Conservation (phyloP, 2,797 vertebrate species). For the Tadarida brasiliensis region DNA sequence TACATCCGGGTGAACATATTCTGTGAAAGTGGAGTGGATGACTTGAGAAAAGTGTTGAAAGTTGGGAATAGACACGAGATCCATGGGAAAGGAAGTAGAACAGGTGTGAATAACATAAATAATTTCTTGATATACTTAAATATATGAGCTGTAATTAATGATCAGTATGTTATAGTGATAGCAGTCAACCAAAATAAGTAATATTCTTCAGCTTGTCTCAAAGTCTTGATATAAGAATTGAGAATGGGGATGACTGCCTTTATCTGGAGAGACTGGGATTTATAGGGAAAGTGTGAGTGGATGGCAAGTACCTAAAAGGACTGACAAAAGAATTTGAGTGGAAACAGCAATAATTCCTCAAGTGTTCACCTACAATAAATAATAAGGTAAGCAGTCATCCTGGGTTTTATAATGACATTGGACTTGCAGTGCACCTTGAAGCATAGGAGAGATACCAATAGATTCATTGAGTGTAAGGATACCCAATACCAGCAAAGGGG, state of each 20-base stretch:
- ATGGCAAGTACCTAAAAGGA: background rate
- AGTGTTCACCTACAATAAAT: background rate
- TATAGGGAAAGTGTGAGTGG: background rate
- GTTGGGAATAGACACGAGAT: background rate
- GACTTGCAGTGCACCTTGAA: background rate
- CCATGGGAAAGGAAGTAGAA: background rate
- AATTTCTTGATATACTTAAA: background rate
- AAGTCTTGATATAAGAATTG: background rate
- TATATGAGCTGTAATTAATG: background rate
- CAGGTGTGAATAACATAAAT: background rate
- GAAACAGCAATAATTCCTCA: background rate
- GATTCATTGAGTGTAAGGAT: rapidly evolving
- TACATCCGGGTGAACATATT: background rate
- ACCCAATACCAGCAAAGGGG: background rate
- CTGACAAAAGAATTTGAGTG: background rate
- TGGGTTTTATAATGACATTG: background rate
- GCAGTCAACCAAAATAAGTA: background rate
- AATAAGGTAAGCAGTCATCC: background rate
- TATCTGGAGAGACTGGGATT: background rate
- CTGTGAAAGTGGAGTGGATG: background rate
- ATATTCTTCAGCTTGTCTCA: background rate
- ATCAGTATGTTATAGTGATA: background rate
- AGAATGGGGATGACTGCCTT: background rate
- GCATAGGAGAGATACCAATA: rapidly evolving
- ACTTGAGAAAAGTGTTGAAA: background rate